Conservation (phyloP, 2,888 invertebrate genomes). For the Diaprepes abbreviatus region DNA sequence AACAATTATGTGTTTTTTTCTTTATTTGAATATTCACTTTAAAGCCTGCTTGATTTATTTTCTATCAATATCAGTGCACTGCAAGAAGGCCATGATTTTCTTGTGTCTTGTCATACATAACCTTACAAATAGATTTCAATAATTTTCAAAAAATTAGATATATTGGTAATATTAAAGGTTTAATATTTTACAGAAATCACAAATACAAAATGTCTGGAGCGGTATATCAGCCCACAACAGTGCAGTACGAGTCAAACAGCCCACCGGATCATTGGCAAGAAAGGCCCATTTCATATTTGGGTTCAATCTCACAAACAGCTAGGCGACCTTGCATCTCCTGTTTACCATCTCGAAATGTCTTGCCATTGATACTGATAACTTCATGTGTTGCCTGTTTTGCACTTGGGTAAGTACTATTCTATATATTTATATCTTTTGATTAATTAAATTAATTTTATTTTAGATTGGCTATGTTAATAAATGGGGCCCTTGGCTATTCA, state of each 20-base stretch:
- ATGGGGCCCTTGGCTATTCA: conserved; percentile 75
- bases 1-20: too few species aligned
- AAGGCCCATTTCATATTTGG: conserved; percentile 66
- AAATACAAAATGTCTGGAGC: conserved; percentile 69
- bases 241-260: conserved; percentile 76
- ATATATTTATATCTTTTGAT: background rate
- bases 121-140: background rate
- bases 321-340: conserved; percentile 72
- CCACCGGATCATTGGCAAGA: conserved; percentile 64
- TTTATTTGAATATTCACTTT: too few species aligned
- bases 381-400: conserved; percentile 63
- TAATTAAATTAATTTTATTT: conserved; percentile 42
- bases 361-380: conserved; percentile 63
- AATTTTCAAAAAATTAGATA: background rate
- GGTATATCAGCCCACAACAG: conserved; percentile 84
- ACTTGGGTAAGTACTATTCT: conserved; percentile 58
- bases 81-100: background rate
- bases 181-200: conserved; percentile 33
- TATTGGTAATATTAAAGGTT: background rate
- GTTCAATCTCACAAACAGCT: conserved; percentile 71
- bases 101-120: background rate
- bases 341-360: conserved; percentile 58
- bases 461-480: conserved; percentile 75
- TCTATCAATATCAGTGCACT: too few species aligned
- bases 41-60: too few species aligned